Conservation (phyloP, 2,113 vertebrate genomes). For the Apteryx mantelli region DNA sequence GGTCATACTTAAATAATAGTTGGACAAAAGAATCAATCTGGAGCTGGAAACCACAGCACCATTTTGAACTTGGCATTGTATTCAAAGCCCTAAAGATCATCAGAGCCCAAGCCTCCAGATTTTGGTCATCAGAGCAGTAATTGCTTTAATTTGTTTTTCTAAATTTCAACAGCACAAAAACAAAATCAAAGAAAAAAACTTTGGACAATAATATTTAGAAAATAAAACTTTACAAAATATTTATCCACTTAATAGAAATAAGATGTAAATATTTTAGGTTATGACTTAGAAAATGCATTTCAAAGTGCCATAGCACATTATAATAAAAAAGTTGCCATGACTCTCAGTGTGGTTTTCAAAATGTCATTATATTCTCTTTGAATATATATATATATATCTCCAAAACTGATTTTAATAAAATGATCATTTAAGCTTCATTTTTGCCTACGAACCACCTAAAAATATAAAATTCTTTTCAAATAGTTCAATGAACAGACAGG, state of each 20-base stretch:
- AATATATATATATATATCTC: background rate
- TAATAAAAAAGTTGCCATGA: background rate
- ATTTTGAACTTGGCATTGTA: constrained; percentile 39
- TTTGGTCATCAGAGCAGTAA: constrained; percentile 21
- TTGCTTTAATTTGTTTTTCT: constrained; percentile 44
- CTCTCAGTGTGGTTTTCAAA: background rate
- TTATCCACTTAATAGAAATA: background rate
- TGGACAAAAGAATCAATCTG: constrained; percentile 56
- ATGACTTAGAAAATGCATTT: background rate
- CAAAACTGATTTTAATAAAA: background rate
- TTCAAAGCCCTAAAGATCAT: constrained; percentile 46
- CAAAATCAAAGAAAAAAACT: background rate
- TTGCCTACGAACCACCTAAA: background rate
- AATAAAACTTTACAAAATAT: background rate
- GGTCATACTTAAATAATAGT: constrained; percentile 58
- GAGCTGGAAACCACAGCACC: constrained; percentile 49
- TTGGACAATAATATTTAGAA: background rate
- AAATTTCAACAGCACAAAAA: constrained; percentile 25
- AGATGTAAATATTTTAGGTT: background rate
- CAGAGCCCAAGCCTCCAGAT: constrained; percentile 27
- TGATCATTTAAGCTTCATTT: background rate
- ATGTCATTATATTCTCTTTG: background rate
- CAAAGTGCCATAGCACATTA: background rate
- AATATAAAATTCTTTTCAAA: background rate
- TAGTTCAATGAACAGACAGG: background rate